Base-by-base conservation (phyloP, 2,797 vertebrate species). In the Hydrocynus forskahlii region DNA sequence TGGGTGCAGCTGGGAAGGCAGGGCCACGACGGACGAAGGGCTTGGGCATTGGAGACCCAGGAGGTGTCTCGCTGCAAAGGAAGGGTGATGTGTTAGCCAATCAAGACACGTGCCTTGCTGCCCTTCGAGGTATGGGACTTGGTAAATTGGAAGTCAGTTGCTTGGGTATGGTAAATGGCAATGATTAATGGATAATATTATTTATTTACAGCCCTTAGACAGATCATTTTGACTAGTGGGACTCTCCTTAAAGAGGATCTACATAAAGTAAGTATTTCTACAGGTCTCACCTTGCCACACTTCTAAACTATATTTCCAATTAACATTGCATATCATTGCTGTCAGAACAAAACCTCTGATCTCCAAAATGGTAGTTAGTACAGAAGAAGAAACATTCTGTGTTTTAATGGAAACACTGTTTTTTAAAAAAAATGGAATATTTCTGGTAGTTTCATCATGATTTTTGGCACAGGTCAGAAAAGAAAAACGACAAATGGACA, bases 211-310 rank as follows among this genome's bases (percentile, higher is more conserved):
- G 96, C 92, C 0, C 89, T 97, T 54, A 94, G 94, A 78, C 91
- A 92, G 5, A 91, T 95, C 68, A 79, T 97, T 21, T 88, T 97
- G 78, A 93, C 91, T 69, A 94, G 94, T 8, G 96, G 97, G 0
- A 95, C 94, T 4, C 90, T 97, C 19, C 88, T 98, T 60, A 96
- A 96, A 87, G 96, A 96, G 13, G 95, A 96, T 14, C 88, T 94
- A 19, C 97, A 98, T 88, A 96, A 96, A 95, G 97, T 98, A 60
- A 89, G 86, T 29, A 54, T 67, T 40, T 57, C 59, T 16, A 16
- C 6, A 54, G 10, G 40, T 12, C 59, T 63, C 1, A 14, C n/a
- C 13, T 12, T 57, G 6, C 1, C 3, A 48, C 45, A 48, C 45
- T 48, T 48, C 2, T n/a, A 52, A 64, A 2, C 50, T 3, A 8